phyloP scores from a whole-genome alignment of 2,888 invertebrate species.

The Drosophila borborema region DNA sequence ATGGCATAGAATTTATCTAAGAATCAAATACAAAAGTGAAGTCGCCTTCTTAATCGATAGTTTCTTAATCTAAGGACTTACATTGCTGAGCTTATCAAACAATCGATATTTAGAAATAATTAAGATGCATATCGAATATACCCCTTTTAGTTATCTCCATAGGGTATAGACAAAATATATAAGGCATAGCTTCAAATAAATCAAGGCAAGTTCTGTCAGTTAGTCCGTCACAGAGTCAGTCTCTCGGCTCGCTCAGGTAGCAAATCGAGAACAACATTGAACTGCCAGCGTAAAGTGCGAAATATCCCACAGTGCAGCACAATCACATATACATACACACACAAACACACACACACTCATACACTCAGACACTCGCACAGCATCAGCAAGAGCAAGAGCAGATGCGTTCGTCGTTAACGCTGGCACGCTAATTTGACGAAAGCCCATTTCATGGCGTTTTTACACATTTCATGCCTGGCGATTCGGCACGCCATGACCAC shows the following conservation, averaged over 20 bases:
- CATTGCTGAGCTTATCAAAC: too few relatives aligned
- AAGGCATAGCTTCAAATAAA: constrained; percentile 45
- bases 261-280: constrained; percentile 56
- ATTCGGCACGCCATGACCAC: constrained; percentile 55
- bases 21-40: too few relatives aligned
- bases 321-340: constrained; percentile 24
- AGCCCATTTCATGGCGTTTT: constrained; percentile 81
- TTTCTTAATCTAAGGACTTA: too few relatives aligned
- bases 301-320: constrained; percentile 76
- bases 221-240: constrained; percentile 9
- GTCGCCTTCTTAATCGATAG: too few relatives aligned
- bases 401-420: constrained; percentile 73
- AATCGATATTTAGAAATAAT: too few relatives aligned
- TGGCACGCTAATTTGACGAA: constrained; percentile 83
- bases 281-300: constrained; percentile 70
- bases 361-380: constrained; percentile 14
- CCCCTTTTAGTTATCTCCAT: not conserved
- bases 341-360: constrained; percentile 6
- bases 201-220: constrained; percentile 26
- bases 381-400: constrained; percentile 4
- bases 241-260: constrained; percentile 42
- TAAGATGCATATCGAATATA: not conserved
- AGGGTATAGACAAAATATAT: constrained; percentile 6
- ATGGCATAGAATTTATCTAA: too few relatives aligned
- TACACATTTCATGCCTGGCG: constrained; percentile 73